Percentiles rank a stretch among this genome's conserved stretches.
phyloP scores from a whole-genome alignment of 2,797 vertebrate species.

The Sebastes itinus region DNA sequence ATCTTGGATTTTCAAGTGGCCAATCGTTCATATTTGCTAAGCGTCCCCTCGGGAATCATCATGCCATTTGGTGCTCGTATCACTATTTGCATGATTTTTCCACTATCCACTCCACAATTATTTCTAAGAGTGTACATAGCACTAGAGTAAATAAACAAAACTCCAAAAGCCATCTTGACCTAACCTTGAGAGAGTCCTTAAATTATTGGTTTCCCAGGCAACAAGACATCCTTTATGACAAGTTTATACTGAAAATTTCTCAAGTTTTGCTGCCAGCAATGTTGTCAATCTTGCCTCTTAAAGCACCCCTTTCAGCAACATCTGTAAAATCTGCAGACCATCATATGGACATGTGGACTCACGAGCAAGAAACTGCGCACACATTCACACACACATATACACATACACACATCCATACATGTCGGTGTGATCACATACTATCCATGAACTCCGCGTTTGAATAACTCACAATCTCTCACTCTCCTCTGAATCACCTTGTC shows the following conservation, averaged over 20 bases:
- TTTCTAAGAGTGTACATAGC: neutral
- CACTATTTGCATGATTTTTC: no score
- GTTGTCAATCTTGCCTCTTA: neutral
- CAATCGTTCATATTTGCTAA: no score
- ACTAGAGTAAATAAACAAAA: neutral
- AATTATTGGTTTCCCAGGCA: neutral
- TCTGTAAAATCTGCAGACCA: neutral
- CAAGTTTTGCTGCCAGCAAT: neutral
- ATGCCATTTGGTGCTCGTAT: no score
- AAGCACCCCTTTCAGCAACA: neutral
- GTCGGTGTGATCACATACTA: neutral
- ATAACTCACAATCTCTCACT: slow-evolving; percentile 10
- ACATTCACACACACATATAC: neutral
- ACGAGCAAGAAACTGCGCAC: neutral
- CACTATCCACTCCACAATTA: no score
- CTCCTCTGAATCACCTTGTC: slow-evolving; percentile 53
- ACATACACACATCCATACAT: neutral
- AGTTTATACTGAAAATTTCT: neutral
- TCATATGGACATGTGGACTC: neutral
- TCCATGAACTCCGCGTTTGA: slow-evolving; percentile 5
- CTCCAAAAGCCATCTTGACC: neutral
- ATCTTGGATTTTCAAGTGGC: no score
- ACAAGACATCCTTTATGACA: neutral
- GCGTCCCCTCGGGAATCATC: no score
- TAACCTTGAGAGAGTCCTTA: neutral